phyloP scores from a whole-genome alignment of 2,113 vertebrate genomes.

The Gobius niger region DNA sequence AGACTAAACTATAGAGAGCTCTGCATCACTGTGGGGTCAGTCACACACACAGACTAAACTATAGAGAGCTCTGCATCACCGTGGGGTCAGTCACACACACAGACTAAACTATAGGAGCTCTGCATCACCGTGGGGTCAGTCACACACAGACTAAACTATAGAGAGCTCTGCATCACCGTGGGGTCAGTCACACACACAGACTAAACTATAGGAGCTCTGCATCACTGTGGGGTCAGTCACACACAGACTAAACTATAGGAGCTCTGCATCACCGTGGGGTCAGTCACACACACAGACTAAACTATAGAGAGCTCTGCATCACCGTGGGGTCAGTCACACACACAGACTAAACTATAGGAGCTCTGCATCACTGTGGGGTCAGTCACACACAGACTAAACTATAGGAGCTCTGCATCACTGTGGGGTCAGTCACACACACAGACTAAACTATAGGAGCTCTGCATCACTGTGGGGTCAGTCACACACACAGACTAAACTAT shows the following conservation, averaged over 20 bases:
- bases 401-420: slow-evolving; percentile 96
- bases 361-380: slow-evolving; percentile 97
- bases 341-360: no score
- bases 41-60: no score
- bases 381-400: slow-evolving; percentile 16
- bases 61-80: slow-evolving; percentile 94
- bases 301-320: slow-evolving; percentile 94
- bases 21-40: slow-evolving; percentile 94
- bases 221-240: slow-evolving; percentile 89
- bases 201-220: no score
- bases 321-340: slow-evolving; percentile 85
- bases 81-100: slow-evolving; percentile 82
- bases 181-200: slow-evolving; percentile 80
- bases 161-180: slow-evolving; percentile 94
- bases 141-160: no score
- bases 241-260: no score
- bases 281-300: slow-evolving; percentile 50
- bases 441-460: no score
- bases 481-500: no score
- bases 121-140: slow-evolving; percentile 94
- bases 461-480: slow-evolving; percentile 92
- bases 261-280: slow-evolving; percentile 96
- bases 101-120: no score
- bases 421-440: slow-evolving; percentile 82
- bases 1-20: no score